Conservation (phyloP, 92 coral and sea anemone species). For the Siderastrea radians region DNA sequence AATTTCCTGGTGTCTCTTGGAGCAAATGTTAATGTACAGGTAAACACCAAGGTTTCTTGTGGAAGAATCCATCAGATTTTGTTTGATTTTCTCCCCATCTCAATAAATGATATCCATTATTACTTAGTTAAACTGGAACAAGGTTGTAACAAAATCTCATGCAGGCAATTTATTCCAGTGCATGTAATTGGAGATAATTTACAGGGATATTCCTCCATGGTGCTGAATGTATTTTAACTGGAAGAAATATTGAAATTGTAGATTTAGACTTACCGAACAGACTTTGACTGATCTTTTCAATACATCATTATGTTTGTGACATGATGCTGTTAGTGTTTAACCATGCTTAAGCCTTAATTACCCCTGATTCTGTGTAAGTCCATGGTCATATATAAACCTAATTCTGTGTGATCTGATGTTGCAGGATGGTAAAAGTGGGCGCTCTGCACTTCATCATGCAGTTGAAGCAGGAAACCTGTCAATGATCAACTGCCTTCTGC, state of each 20-base stretch:
- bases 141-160: neutral
- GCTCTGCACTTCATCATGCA: conserved; percentile 93
- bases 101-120: neutral
- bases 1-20: conserved; percentile 77
- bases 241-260: too few species aligned
- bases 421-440: conserved; percentile 95
- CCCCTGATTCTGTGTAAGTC: too few species aligned
- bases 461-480: conserved; percentile 82
- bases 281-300: too few species aligned
- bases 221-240: too few species aligned
- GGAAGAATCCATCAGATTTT: neutral
- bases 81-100: neutral
- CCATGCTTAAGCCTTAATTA: neutral
- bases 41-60: conserved; percentile 25
- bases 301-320: too few species aligned
- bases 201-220: neutral
- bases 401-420: neutral
- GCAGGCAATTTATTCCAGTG: neutral
- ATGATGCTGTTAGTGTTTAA: too few species aligned
- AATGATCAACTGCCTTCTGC: conserved; percentile 79
- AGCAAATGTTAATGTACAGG: conserved; percentile 85
- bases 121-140: neutral
- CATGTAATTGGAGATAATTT: neutral
- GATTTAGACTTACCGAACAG: too few species aligned
- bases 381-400: too few species aligned